phyloP scores from a whole-genome alignment of 1,140 invertebrate species.

The Phthorimaea operculella region DNA sequence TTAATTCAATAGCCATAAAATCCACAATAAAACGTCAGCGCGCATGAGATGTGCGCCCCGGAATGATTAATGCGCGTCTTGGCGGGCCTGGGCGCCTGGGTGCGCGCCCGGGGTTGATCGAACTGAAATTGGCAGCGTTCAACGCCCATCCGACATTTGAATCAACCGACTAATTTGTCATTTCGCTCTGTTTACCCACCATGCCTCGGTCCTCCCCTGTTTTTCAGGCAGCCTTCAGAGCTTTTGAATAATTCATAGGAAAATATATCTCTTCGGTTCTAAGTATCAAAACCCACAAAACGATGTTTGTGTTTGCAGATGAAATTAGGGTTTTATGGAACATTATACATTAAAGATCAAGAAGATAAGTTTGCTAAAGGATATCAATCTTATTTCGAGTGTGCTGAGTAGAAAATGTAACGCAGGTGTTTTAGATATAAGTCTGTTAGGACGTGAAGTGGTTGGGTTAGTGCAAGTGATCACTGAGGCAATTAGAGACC shows the following conservation, averaged over 20 bases:
- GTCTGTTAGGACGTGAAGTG: constrained; percentile 5
- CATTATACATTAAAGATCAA: constrained; percentile 26
- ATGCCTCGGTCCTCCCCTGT: neutral
- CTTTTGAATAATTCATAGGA: constrained; percentile 3
- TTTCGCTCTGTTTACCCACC: constrained; percentile 8
- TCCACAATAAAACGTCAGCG: constrained; percentile 29
- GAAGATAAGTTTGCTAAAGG: constrained; percentile 9
- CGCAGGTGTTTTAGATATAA: constrained; percentile 6
- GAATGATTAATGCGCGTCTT: constrained; percentile 57
- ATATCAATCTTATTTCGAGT: constrained; percentile 16
- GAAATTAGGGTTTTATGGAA: constrained; percentile 27
- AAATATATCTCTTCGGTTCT: neutral
- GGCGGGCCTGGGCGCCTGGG: constrained; percentile 22
- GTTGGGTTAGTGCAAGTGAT: constrained; percentile 8
- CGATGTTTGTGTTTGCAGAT: constrained; percentile 9
- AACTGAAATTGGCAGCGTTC: constrained; percentile 56
- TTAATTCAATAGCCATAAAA: constrained; percentile 30
- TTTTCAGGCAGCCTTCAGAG: neutral
- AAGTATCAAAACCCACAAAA: neutral
- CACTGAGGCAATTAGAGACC: constrained; percentile 39
- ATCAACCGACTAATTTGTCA: constrained; percentile 32
- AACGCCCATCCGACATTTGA: constrained; percentile 39
- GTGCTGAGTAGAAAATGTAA: constrained; percentile 15
- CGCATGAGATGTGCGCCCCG: constrained; percentile 26
- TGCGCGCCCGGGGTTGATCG: constrained; percentile 49